These are phyloP conservation scores for Phortica magna DNA, from an alignment of 2,888 invertebrate species.

Conservation along the genomic window DNA sequence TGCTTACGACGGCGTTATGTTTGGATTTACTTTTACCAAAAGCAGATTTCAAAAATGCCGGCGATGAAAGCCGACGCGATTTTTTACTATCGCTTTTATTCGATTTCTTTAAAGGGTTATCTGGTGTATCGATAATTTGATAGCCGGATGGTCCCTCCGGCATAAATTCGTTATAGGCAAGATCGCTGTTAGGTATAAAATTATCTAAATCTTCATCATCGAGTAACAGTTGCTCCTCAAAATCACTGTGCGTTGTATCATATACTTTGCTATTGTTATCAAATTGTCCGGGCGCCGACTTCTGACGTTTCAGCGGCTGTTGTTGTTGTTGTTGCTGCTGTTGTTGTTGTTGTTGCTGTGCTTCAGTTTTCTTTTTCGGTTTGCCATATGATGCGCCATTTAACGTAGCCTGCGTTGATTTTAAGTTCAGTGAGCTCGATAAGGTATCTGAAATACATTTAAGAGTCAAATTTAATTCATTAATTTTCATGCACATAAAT, in stretches of 20 bases:
- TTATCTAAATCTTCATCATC: constrained; percentile 81
- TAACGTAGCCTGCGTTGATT: constrained; percentile 53
- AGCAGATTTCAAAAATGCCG: constrained; percentile 81
- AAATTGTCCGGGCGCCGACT: constrained; percentile 73
- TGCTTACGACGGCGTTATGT: constrained; percentile 47
- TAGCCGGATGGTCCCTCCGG: constrained; percentile 76
- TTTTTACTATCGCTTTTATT: constrained; percentile 70
- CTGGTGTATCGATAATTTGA: constrained; percentile 61
- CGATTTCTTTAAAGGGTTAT: constrained; percentile 44
- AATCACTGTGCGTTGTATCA: constrained; percentile 60
- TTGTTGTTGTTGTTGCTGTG: constrained; percentile 36
- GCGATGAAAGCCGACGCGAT: constrained; percentile 81
- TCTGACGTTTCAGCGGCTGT: constrained; percentile 77
- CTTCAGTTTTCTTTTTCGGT: constrained; percentile 49
- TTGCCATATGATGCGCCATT: constrained; percentile 37
- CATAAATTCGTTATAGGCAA: constrained; percentile 78
- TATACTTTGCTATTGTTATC: constrained; percentile 34
- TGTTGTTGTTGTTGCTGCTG: constrained; percentile 38
- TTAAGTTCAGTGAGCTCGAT: too few relatives aligned
- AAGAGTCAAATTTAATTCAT: too few relatives aligned
- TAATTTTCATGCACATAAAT: too few relatives aligned
- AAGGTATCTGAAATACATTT: too few relatives aligned
- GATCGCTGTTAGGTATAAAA: constrained; percentile 79
- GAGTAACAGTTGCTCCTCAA: constrained; percentile 79
- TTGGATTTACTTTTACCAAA: constrained; percentile 78